Percentiles rank a stretch among this genome's conserved stretches.
Conservation (phyloP, 2,797 vertebrate genomes). For the Crax fasciolata region DNA sequence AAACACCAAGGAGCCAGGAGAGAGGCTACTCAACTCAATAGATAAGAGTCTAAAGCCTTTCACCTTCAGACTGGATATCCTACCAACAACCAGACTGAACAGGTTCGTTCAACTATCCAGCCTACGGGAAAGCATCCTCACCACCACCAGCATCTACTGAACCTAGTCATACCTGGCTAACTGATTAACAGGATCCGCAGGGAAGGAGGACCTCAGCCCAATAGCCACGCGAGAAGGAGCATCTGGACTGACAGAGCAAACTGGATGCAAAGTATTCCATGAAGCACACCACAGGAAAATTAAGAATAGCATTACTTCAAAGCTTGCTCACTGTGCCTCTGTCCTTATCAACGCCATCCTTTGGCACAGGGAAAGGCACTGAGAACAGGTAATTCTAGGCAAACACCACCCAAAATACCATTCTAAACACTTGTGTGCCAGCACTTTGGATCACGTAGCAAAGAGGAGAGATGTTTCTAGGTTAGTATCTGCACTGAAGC, state of each 20-base stretch:
- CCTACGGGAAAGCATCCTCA: neutral
- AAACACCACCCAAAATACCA: neutral
- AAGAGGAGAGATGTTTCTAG: neutral
- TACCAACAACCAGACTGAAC: constrained; percentile 26
- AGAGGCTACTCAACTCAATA: neutral
- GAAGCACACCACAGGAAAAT: neutral
- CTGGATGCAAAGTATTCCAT: neutral
- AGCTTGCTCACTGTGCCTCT: neutral
- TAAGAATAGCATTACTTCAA: neutral
- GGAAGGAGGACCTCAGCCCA: neutral
- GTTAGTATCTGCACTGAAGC: neutral
- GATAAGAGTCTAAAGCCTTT: constrained; percentile 33
- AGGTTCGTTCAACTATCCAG: constrained; percentile 40
- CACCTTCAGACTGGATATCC: neutral
- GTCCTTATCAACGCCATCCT: constrained; percentile 1
- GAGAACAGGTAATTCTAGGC: neutral
- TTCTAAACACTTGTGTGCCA: neutral
- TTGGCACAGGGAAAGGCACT: neutral
- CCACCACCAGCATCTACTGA: neutral
- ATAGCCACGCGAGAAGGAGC: neutral
- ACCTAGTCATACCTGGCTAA: neutral
- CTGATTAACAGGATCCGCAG: neutral
- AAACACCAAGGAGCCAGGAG: constrained; percentile 39
- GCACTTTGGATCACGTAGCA: neutral
- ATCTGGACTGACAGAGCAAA: neutral